Evolutionary conservation across 1,140 invertebrate genomes (phyloP), one percentile per base, ranked within the genome.

Genomic region (Frieseomelitta varia): DNA sequence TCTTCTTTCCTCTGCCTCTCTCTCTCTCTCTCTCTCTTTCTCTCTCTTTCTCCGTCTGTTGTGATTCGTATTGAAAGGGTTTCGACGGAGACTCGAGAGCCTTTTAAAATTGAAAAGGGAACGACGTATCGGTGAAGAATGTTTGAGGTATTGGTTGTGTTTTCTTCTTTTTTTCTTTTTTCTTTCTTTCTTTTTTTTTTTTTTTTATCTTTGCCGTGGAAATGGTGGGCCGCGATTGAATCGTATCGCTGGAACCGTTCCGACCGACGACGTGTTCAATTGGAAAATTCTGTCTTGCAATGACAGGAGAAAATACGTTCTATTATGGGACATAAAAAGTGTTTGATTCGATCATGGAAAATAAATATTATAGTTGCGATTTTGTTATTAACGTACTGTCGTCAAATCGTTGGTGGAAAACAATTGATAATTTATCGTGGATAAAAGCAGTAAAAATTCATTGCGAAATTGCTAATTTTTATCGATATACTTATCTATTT

Each of bases 71-170:
- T 30, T 27, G 73, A 75, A 75, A 56, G 55, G 73, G 19, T 30
- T 75, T 34, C 71, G n/a, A 24, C 4, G 17, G 15, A 72, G 24
- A n/a, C 39, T 71, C 27, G 39, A 34, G 17, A 34, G 65, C 65
- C 4, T 67, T 67, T 67, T 67, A 72, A 72, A 72, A 72, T 72
- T 72, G 71, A 27, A 72, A 73, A 53, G 47, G 47, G 47, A 73
- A 53, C 24, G 39, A 51, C 14, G 65, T 67, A 67, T 34, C 65
- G 65, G 65, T 67, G 47, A 53, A 27, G 47, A 30, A 73, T 55
- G n/a, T 73, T 73, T 21, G 39, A 72, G 67, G 30, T 39, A 39
- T 51, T 17, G 17, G 47, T 53, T 53, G 19, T n/a, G 19, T 69
- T 47, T 47, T 21, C 10, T 39, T 39, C 10, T 39, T 39, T 39